phyloP scores from a whole-genome alignment of 2,797 vertebrate genomes.

The Amblyopsis hoosieri region DNA sequence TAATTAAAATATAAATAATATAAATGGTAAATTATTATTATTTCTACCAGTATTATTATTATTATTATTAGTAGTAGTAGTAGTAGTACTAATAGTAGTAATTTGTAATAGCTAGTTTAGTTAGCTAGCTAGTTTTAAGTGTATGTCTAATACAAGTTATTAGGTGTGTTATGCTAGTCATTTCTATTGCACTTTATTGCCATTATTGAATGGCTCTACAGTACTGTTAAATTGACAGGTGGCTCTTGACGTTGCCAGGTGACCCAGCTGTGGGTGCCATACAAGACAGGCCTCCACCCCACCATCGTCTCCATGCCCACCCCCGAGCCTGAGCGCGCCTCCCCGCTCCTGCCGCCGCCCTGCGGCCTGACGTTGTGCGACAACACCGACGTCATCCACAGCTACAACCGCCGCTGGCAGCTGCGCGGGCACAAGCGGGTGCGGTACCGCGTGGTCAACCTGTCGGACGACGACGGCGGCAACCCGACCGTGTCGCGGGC shows the following conservation, averaged over 20 bases:
- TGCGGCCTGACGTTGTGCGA: constrained; percentile 91
- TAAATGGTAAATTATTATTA: background rate
- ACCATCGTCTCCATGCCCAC: constrained; percentile 70
- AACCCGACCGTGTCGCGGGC: constrained; percentile 81
- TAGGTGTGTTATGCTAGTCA: too few species aligned
- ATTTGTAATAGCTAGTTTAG: too few species aligned
- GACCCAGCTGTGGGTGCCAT: constrained; percentile 79
- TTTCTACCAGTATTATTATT: too few species aligned
- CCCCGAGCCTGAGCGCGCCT: constrained; percentile 74
- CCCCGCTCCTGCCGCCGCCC: constrained; percentile 78
- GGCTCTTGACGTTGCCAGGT: constrained; percentile 39
- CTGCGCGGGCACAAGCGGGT: constrained; percentile 83
- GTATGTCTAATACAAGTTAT: too few species aligned
- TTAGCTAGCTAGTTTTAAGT: too few species aligned
- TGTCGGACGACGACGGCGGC: constrained; percentile 79
- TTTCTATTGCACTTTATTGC: background rate
- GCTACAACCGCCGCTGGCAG: constrained; percentile 87
- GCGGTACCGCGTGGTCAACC: constrained; percentile 90
- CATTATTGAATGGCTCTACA: background rate
- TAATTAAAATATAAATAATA: too few species aligned
- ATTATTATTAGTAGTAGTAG: too few species aligned
- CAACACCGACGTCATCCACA: constrained; percentile 85
- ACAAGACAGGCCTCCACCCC: constrained; percentile 81
- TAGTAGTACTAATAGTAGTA: too few species aligned
- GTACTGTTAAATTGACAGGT: background rate